These are phyloP conservation scores for Abrostola tripartita DNA, from an alignment of 2,888 invertebrate genomes.

Conservation along the genomic window DNA sequence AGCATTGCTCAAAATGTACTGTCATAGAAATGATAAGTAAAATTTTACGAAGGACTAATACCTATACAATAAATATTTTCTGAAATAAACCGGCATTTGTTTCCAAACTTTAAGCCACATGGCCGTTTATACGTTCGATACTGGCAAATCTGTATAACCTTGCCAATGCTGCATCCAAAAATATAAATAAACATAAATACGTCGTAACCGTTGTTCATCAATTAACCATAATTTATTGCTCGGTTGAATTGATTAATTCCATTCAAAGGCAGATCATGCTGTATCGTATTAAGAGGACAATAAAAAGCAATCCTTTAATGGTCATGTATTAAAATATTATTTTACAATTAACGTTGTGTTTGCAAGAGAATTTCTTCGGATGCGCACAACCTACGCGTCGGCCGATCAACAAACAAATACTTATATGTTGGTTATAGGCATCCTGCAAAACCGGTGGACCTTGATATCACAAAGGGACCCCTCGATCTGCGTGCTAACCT, in stretches of 20 bases:
- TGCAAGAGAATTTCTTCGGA: conserved; percentile 33
- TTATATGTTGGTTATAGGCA: conserved; percentile 70
- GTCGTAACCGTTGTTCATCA: conserved; percentile 21
- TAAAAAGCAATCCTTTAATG: conserved; percentile 17
- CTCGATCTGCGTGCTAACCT: conserved; percentile 82
- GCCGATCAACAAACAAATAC: conserved; percentile 63
- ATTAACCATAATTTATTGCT: conserved; percentile 31
- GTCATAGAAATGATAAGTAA: too few relatives aligned
- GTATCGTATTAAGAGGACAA: conserved; percentile 16
- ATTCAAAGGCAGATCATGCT: conserved; percentile 24
- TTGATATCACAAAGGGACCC: conserved; percentile 86
- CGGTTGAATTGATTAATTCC: conserved; percentile 24
- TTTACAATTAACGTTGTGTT: conserved; percentile 21
- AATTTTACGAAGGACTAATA: too few relatives aligned
- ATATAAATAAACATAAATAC: conserved; percentile 17
- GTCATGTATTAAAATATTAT: conserved; percentile 9
- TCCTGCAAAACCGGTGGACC: conserved; percentile 85
- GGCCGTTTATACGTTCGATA: not conserved
- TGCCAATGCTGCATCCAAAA: conserved; percentile 1
- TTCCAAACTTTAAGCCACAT: too few relatives aligned
- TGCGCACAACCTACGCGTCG: conserved; percentile 59
- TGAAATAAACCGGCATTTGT: too few relatives aligned
- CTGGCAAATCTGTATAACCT: conserved; percentile 3
- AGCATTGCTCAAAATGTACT: too few relatives aligned
- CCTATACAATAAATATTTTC: too few relatives aligned